phyloP scores from a whole-genome alignment of 2,113 vertebrate genomes.

The Melospiza georgiana region DNA sequence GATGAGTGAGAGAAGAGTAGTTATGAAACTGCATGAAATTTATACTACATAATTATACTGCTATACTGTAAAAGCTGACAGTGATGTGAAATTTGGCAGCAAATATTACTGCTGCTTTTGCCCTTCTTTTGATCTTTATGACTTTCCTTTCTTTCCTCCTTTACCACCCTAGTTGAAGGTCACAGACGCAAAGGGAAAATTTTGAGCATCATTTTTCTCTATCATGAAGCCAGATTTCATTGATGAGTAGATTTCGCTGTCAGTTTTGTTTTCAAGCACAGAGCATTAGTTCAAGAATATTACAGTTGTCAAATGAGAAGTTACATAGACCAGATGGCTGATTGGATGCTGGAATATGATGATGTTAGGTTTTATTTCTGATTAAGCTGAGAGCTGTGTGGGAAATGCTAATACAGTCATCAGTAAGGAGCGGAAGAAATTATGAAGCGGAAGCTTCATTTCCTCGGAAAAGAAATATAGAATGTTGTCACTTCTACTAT shows the following conservation, averaged over 20 bases:
- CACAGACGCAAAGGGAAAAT: background rate
- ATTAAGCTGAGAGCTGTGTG: slow-evolving; percentile 2
- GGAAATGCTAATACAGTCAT: slow-evolving; percentile 22
- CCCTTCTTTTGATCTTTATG: background rate
- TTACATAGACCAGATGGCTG: slow-evolving; percentile 34
- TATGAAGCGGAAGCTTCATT: background rate
- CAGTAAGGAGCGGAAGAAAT: background rate
- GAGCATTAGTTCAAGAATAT: background rate
- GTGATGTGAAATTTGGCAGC: slow-evolving; percentile 34
- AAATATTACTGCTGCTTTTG: background rate
- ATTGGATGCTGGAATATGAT: slow-evolving; percentile 46
- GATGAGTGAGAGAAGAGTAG: slow-evolving; percentile 27
- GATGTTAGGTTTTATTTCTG: slow-evolving; percentile 26
- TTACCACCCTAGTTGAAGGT: background rate
- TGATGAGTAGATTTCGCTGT: background rate
- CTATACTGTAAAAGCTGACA: background rate
- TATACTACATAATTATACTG: slow-evolving; percentile 20
- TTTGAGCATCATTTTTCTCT: background rate
- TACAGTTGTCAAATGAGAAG: background rate
- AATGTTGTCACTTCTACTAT: background rate
- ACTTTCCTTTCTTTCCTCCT: background rate
- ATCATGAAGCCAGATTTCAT: background rate
- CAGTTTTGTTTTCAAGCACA: background rate
- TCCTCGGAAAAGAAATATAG: background rate
- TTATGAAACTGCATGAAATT: slow-evolving; percentile 19